A percentile compares a stretch with the other conserved stretches of the same genome.
phyloP scores from a whole-genome alignment of 2,797 vertebrate genomes.

The Gambelia wislizenii region DNA sequence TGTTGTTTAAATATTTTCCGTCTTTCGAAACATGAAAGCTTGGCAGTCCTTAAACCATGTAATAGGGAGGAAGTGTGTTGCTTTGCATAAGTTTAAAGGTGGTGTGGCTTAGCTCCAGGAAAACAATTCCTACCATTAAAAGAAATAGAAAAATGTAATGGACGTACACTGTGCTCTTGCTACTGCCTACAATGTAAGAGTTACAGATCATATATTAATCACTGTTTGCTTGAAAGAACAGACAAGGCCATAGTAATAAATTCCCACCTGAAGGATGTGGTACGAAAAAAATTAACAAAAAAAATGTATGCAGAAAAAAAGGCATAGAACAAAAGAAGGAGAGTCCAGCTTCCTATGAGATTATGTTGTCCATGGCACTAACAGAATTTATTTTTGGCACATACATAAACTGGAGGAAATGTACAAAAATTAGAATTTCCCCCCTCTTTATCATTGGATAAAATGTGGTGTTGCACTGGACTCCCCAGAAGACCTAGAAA shows the following conservation, averaged over 20 bases:
- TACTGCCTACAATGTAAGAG: conserved; percentile 45
- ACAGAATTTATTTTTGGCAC: conserved; percentile 18
- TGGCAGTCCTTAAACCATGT: conserved; percentile 39
- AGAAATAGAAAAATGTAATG: not conserved
- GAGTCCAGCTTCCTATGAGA: not conserved
- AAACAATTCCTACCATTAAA: conserved; percentile 36
- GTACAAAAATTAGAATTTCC: not conserved
- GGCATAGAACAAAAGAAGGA: too few relatives aligned
- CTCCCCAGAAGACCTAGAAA: not conserved
- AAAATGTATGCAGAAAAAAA: not conserved
- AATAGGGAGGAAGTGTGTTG: conserved; percentile 22
- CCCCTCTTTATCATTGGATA: not conserved
- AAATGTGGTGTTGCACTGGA: not conserved
- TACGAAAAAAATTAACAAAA: conserved; percentile 27
- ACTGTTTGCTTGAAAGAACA: conserved; percentile 23
- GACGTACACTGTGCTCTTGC: conserved; percentile 23
- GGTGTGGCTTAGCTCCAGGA: conserved; percentile 44
- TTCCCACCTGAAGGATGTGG: conserved; percentile 16
- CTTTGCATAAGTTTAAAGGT: conserved; percentile 34
- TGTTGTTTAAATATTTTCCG: conserved; percentile 23
- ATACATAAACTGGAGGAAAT: not conserved
- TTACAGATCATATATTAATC: conserved; percentile 7
- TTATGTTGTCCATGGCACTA: not conserved
- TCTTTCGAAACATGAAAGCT: conserved; percentile 15
- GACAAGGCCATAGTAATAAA: conserved; percentile 21